Evolutionary conservation across 2,888 invertebrate species (phyloP), one percentile per base, ranked within the genome.

Genomic region (Tinea trinotella): DNA sequence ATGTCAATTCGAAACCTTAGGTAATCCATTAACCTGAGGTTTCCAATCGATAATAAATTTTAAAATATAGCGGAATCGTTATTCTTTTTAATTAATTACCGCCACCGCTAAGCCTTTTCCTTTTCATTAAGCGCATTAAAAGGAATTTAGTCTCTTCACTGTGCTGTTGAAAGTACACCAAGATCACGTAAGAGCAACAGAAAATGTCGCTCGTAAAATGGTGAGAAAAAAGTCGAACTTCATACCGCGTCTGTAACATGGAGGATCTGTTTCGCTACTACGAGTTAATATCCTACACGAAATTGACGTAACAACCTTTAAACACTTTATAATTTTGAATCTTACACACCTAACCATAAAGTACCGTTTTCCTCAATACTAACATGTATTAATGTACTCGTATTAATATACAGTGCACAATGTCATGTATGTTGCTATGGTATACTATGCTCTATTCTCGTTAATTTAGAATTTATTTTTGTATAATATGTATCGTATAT

Each of bases 231-330:
- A 50, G 24, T 50, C 50, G 50, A 10, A 20, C 24, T 10, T 50
- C 24, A n/a, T 6, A 50, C 18, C n/a, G n/a, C 15, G 50, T 18
- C 24, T 15, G 15, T 24, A 50, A 50, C 24, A 50, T 50, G 7
- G 13, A 22, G 50, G 50, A 50, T 50, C 22, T 24, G 50, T 24
- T n/a, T n/a, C n/a, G n/a, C n/a, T n/a, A n/a, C n/a, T n/a, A n/a
- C n/a, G n/a, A n/a, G n/a, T n/a, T n/a, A n/a, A n/a, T n/a, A n/a
- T n/a, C n/a, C n/a, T n/a, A n/a, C n/a, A n/a, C n/a, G n/a, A n/a
- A n/a, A n/a, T n/a, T n/a, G n/a, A n/a, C n/a, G n/a, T n/a, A n/a
- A n/a, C n/a, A n/a, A n/a, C n/a, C n/a, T n/a, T n/a, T n/a, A n/a
- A n/a, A n/a, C n/a, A n/a, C n/a, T n/a, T n/a, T n/a, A n/a, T n/a